Evolutionary conservation across 2,888 invertebrate genomes (phyloP).

Genomic region (Eupithecia vulgata): DNA sequence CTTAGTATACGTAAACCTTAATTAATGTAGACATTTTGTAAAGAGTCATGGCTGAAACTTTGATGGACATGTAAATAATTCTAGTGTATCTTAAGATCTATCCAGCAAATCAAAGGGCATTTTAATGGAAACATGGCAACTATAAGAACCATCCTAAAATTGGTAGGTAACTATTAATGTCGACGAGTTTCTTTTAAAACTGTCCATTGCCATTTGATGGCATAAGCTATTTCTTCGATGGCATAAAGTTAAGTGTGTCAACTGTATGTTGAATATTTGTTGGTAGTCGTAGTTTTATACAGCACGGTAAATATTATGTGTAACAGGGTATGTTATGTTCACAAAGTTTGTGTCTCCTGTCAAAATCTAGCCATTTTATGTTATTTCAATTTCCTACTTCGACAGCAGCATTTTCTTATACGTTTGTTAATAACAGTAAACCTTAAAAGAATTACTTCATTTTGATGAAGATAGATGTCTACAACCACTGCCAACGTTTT

Average conservation of each 20-base stretch:
- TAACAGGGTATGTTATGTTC: constrained; percentile 41
- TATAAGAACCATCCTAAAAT: background rate
- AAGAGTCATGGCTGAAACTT: background rate
- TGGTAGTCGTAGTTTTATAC: constrained; percentile 30
- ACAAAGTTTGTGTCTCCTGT: constrained; percentile 19
- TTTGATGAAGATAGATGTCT: constrained; percentile 5
- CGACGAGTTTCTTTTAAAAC: constrained; percentile 1
- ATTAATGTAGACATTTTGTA: background rate
- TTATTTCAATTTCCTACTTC: constrained; percentile 15
- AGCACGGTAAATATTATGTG: constrained; percentile 31
- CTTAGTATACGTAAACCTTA: constrained; percentile 25
- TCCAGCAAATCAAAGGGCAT: constrained; percentile 4
- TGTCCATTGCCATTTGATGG: constrained; percentile 25
- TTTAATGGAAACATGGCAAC: constrained; percentile 2
- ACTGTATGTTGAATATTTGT: constrained; percentile 23
- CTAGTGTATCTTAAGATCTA: constrained; percentile 18
- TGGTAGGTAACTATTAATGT: background rate
- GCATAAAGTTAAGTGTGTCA: constrained; percentile 28
- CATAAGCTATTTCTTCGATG: constrained; percentile 21
- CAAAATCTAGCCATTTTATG: constrained; percentile 26
- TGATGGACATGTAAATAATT: constrained; percentile 27
- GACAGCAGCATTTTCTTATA: constrained; percentile 17
- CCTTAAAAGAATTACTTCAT: background rate
- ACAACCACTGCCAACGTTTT: constrained; percentile 20
- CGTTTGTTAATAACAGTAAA: background rate